phyloP scores from a whole-genome alignment of 2,113 vertebrate genomes.

The Hydrolagus affinis region DNA sequence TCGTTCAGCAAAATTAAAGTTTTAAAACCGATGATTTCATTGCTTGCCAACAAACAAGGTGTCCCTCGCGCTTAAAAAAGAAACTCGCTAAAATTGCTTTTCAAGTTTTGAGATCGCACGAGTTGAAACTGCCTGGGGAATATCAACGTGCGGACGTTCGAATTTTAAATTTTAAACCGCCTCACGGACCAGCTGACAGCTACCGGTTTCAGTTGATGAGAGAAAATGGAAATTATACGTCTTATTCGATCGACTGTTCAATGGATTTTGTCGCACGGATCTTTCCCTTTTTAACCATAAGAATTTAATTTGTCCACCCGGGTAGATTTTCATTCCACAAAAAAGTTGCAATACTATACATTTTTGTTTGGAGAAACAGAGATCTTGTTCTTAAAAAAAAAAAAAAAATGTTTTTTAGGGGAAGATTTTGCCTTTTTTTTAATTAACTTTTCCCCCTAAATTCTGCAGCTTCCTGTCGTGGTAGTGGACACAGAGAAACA shows the following conservation, averaged over 20 bases:
- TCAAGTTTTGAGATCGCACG: not conserved
- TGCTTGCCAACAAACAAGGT: too few species aligned
- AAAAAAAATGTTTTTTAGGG: not conserved
- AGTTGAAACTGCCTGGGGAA: not conserved
- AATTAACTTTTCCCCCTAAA: not conserved
- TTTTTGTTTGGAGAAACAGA: not conserved
- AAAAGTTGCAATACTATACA: not conserved
- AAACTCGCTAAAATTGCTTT: not conserved
- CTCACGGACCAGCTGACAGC: too few species aligned
- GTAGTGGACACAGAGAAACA: not conserved
- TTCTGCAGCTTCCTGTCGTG: not conserved
- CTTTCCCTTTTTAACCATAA: not conserved
- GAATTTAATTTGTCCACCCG: not conserved
- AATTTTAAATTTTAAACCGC: too few species aligned
- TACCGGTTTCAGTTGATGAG: too few species aligned
- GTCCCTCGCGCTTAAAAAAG: too few species aligned
- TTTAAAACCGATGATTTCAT: too few species aligned
- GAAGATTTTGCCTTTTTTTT: not conserved
- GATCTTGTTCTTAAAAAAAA: not conserved
- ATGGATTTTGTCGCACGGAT: not conserved
- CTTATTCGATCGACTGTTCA: not conserved
- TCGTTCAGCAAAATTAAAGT: not conserved
- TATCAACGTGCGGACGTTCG: not conserved
- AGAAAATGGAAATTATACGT: not conserved
- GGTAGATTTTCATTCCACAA: not conserved